These are phyloP conservation scores for Atherinosoma microstoma DNA, from an alignment of 2,797 vertebrate genomes.

Conservation along the genomic window DNA sequence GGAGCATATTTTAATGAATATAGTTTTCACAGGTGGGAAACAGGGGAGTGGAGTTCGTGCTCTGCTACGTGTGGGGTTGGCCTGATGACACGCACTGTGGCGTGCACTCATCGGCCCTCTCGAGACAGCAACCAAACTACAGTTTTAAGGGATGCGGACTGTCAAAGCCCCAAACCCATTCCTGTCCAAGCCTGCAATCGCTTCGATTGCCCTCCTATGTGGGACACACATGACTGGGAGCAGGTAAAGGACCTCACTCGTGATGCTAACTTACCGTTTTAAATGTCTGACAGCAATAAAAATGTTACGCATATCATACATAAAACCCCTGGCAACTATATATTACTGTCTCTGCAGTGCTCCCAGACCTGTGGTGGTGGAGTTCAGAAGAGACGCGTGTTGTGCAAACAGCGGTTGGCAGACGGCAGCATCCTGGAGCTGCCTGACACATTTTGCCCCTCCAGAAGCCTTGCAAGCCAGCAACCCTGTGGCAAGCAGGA, in stretches of 20 bases:
- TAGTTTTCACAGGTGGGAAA: constrained; percentile 88
- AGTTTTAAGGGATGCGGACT: constrained; percentile 86
- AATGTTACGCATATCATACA: not conserved
- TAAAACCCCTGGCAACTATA: constrained; percentile 16
- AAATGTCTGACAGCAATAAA: not conserved
- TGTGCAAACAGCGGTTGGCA: constrained; percentile 92
- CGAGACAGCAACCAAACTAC: constrained; percentile 85
- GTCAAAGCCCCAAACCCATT: constrained; percentile 87
- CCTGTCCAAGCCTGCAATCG: constrained; percentile 93
- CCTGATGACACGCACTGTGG: constrained; percentile 90
- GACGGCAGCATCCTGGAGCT: constrained; percentile 92
- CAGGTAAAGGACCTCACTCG: constrained; percentile 78
- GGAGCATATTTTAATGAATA: constrained; percentile 5
- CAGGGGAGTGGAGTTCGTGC: constrained; percentile 91
- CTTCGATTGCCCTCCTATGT: constrained; percentile 93
- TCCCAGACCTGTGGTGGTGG: constrained; percentile 91
- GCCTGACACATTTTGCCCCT: constrained; percentile 90
- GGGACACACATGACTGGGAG: constrained; percentile 90
- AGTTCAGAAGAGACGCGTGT: constrained; percentile 81
- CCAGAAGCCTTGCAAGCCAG: constrained; percentile 74
- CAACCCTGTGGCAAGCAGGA: constrained; percentile 85
- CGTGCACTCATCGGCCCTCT: constrained; percentile 87
- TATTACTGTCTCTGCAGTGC: constrained; percentile 82
- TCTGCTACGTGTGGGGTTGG: constrained; percentile 95
- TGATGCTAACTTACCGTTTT: not conserved